These are phyloP conservation scores for Nycticryphes semicollaris DNA, from an alignment of 2,113 vertebrate genomes.

Conservation along the genomic window DNA sequence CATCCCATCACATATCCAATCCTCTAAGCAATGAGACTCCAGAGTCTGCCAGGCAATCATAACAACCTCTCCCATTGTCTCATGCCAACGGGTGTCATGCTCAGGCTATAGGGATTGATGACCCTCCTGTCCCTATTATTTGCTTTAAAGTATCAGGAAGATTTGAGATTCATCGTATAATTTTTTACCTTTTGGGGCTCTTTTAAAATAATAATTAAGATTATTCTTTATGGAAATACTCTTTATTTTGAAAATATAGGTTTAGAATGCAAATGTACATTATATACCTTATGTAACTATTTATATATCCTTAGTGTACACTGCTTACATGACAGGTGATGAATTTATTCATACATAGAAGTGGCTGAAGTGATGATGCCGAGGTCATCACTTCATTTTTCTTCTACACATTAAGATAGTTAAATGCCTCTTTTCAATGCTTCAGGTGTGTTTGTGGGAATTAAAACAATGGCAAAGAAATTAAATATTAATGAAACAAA, in stretches of 20 bases:
- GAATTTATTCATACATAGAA: not conserved
- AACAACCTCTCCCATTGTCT: not conserved
- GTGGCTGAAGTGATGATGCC: not conserved
- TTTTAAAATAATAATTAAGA: not conserved
- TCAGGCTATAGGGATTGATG: not conserved
- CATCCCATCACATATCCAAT: rapidly evolving
- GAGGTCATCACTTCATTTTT: not conserved
- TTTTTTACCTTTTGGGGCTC: not conserved
- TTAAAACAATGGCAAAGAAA: not conserved
- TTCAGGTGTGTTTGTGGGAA: not conserved
- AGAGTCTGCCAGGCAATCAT: not conserved
- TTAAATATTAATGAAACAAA: not conserved
- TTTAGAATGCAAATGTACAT: not conserved
- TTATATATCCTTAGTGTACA: not conserved
- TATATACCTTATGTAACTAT: not conserved
- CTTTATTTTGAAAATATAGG: not conserved
- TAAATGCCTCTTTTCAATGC: not conserved
- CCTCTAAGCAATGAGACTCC: not conserved
- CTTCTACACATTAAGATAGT: not conserved
- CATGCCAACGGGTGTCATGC: not conserved
- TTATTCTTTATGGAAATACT: not conserved
- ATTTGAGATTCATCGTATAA: not conserved
- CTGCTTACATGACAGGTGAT: not conserved
- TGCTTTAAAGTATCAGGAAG: not conserved
- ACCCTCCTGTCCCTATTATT: not conserved